Evolutionary conservation across 2,888 invertebrate genomes (phyloP), one percentile per base, ranked within the genome.

Genomic region (Prostheceraeus crozeri): DNA sequence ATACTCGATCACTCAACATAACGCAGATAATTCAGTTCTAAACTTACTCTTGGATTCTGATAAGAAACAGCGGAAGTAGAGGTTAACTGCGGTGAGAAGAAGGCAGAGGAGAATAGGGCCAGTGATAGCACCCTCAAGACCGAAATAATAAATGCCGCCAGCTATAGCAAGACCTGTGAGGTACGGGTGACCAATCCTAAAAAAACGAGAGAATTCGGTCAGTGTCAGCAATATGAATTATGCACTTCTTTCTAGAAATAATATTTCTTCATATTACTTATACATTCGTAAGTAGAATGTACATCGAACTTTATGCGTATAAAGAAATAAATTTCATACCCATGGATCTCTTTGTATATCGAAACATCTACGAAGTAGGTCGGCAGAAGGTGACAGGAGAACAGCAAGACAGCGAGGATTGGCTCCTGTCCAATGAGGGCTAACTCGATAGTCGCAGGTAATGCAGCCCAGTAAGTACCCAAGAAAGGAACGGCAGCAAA

Each of bases 321-420:
- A 19, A 54, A 59, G 33, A 54, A 25, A 59, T n/a, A n/a, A n/a
- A n/a, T n/a, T n/a, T n/a, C n/a, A n/a, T n/a, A 90, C 89, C 91
- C 91, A 80, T 91, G 90, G 66, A 98, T 93, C 79, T 96, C 96
- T 53, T 86, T 86, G 75, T 96, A 94, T 67, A 98, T 91, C 19
- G 90, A 87, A 0, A 89, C 87, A 72, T 98, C 94, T 3, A 96
- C 87, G 70, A 93, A 84, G 64, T 84, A 86, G 36, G 87, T 85
- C 0, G 96, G 94, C 54, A 91, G 81, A 70, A 94, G 85, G 70
- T 93, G 90, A 35, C 83, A 84, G 11, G 86, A 76, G 8, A 89
- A 83, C 67, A 98, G 82, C 6, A 86, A 73, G 1, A 90, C 73
- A 1, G 94, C 91, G 19, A 84, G 82, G 69, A 86, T 79, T 63